Evolutionary conservation across 2,888 invertebrate species (phyloP), one percentile per base, ranked within the genome.

Genomic region (Trypoxylon attenuatum): DNA sequence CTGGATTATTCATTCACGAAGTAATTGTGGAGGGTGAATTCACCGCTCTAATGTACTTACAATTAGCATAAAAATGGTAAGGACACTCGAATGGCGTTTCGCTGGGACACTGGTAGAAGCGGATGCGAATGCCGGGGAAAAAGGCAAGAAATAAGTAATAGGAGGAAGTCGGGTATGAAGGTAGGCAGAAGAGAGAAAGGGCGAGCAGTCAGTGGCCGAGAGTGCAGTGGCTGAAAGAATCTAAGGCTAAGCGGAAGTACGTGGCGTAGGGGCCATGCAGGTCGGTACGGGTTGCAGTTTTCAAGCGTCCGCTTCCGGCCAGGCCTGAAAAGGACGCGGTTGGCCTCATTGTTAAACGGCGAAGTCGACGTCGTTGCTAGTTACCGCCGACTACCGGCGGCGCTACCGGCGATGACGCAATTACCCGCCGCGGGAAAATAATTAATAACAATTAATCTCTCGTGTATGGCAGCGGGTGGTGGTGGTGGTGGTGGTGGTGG

Each of bases 381-480:
- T 60, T 66, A 65, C 71, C 70, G 56, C 49, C 69, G 58, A 59
- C 56, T 55, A 63, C 57, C 61, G 56, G 41, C 61, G 56, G 41
- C 65, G 62, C 59, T 63, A 57, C 65, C 62, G 69, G 65, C 82
- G 84, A 84, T 83, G 84, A 81, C 81, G 82, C 82, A 84, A 85
- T 84, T 84, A 83, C 80, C 81, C 77, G 65, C 72, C 66, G 80
- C 80, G 80, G 79, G 79, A 84, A 85, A 84, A 85, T 86, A 86
- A 87, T 87, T 87, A 87, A 87, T 87, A 86, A 84, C 86, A 86
- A 87, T 87, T 87, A 87, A 87, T 87, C 86, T 86, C 85, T 86
- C 83, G 82, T 83, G 79, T 77, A 78, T 76, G 75, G 77, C 69
- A 78, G 81, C 79, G 77, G 75, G 64, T 54, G 70, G 52, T 62